Base-by-base conservation (phyloP, 1,140 invertebrate genomes). In the Leucophenga varia region DNA sequence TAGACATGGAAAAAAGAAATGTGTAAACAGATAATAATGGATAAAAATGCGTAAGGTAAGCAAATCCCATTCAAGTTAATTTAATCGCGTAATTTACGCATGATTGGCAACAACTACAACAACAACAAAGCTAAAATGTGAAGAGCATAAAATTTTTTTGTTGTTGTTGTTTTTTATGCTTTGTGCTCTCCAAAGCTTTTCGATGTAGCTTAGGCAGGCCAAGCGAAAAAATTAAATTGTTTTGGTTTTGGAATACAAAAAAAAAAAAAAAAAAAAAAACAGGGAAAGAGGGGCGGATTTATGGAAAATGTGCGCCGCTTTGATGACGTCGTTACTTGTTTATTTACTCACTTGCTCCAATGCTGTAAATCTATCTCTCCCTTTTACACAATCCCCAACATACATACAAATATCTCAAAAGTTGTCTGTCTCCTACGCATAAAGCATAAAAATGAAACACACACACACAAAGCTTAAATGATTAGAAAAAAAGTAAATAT, bases 21-120 rank as follows among this genome's bases (percentile, higher is more conserved):
- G n/a, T n/a, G n/a, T n/a, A n/a, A n/a, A n/a, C n/a, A n/a, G n/a
- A n/a, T n/a, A n/a, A n/a, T n/a, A n/a, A n/a, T n/a, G n/a, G n/a
- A n/a, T n/a, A n/a, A n/a, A n/a, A n/a, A n/a, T n/a, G n/a, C n/a
- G n/a, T n/a, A n/a, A n/a, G n/a, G n/a, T n/a, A n/a, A n/a, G n/a
- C n/a, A n/a, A n/a, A n/a, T n/a, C n/a, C 20, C 63, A 60, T 65
- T 54, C 59, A 61, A 67, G 59, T 59, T 50, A 67, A 65, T 65
- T 65, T 65, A 65, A 65, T 67, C 63, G 63, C 59, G 63, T 65
- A 61, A 67, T 65, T 65, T 67, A 65, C 63, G 63, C 63, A 65
- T 65, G 63, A 65, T 65, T 65, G 63, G 63, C 59, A 65, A 54
- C 63, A 44, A 5, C n/a, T n/a, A n/a, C n/a, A n/a, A n/a, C n/a